phyloP scores from a whole-genome alignment of 2,888 invertebrate species.

The Acronicta psi region DNA sequence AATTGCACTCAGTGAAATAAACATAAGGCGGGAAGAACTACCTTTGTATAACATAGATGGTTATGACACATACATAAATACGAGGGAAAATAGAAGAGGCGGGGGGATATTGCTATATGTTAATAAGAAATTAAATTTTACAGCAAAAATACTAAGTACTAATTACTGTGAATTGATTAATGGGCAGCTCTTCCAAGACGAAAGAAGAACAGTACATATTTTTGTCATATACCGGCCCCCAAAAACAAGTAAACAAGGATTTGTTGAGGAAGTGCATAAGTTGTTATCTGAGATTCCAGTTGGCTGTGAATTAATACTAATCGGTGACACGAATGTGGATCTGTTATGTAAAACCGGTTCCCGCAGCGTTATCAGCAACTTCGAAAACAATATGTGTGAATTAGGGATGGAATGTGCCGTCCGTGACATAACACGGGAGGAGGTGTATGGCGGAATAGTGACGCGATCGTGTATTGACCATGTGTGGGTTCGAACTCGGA shows the following conservation, averaged over 20 bases:
- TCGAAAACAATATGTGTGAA: constrained; percentile 5
- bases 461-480: constrained; percentile 11
- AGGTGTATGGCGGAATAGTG: constrained; percentile 8
- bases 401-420: constrained; percentile 8
- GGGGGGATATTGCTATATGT: no score
- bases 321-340: constrained; percentile 10
- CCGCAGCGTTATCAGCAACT: neutral
- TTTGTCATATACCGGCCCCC: no score
- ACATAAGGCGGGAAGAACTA: no score
- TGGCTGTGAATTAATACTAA: constrained; percentile 2
- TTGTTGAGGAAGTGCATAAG: no score
- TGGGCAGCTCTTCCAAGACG: no score
- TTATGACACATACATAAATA: constrained; percentile 9
- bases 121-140: no score
- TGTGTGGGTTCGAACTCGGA: constrained; percentile 12
- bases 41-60: constrained; percentile 1
- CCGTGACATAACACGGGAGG: constrained; percentile 12
- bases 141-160: no score
- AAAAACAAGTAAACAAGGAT: no score
- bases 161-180: no score
- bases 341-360: constrained; percentile 5
- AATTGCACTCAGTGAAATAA: constrained; percentile 1
- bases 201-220: no score
- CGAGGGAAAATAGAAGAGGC: no score
- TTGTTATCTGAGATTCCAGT: no score